Evolutionary conservation across 2,888 invertebrate genomes (phyloP).

Genomic region (Drosophila yooni): DNA sequence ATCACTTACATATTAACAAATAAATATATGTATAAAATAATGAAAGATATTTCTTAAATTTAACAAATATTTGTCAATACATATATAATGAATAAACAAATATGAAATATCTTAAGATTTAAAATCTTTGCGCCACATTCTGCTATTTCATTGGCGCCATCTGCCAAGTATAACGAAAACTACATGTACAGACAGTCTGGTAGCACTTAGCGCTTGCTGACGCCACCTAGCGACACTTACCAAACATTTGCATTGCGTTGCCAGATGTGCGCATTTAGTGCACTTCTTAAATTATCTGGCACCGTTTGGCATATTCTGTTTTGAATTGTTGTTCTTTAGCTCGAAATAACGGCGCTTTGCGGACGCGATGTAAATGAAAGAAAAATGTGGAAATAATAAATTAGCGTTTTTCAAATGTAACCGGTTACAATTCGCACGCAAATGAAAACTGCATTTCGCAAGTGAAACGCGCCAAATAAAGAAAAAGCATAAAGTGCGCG

Average conservation of each 20-base stretch:
- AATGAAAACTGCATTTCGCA: constrained; percentile 25
- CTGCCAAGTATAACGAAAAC: neutral
- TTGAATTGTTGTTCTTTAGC: constrained; percentile 53
- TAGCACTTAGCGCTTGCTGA: neutral
- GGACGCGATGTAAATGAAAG: constrained; percentile 56
- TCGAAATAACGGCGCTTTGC: constrained; percentile 55
- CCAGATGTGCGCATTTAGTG: constrained; percentile 16
- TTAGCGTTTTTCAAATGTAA: constrained; percentile 58
- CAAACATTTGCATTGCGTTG: neutral
- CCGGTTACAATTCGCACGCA: constrained; percentile 60
- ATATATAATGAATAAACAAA: neutral
- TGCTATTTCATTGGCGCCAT: constrained; percentile 3
- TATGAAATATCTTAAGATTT: neutral
- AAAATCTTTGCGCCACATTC: neutral
- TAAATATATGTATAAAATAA: neutral
- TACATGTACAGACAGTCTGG: neutral
- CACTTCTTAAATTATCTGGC: constrained; percentile 2
- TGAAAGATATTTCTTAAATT: neutral
- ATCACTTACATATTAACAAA: neutral
- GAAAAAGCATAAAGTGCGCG: constrained; percentile 25
- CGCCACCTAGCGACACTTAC: constrained; percentile 17
- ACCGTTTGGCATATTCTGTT: constrained; percentile 42
- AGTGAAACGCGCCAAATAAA: constrained; percentile 37
- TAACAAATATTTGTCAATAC: neutral
- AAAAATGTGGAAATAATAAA: constrained; percentile 68